Conservation (phyloP, 2,113 vertebrate genomes). For the Phainopepla nitens region DNA sequence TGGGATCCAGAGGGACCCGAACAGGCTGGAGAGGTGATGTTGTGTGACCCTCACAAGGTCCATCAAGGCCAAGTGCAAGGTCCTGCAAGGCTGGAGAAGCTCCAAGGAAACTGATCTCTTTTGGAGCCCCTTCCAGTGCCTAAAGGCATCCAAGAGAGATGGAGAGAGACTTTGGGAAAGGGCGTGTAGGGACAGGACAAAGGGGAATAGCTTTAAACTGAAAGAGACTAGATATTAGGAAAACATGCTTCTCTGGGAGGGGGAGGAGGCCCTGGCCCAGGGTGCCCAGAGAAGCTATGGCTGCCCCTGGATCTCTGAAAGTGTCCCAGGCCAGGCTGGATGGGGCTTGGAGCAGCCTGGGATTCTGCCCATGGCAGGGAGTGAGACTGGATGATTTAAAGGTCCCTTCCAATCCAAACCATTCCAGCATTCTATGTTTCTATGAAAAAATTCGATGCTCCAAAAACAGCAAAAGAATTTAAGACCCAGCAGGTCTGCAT, state of each 20-base stretch:
- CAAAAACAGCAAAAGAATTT: neutral
- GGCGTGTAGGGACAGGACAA: neutral
- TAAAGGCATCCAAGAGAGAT: neutral
- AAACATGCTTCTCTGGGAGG: neutral
- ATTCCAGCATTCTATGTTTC: neutral
- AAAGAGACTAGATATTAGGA: neutral
- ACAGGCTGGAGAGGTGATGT: neutral
- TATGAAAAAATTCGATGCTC: neutral
- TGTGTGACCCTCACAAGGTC: neutral
- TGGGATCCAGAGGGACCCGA: neutral
- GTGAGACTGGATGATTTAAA: neutral
- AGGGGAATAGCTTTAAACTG: neutral
- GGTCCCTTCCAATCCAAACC: neutral
- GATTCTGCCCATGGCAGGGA: neutral
- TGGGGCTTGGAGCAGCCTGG: neutral
- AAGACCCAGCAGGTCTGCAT: neutral
- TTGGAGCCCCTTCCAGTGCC: neutral
- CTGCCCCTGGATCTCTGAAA: neutral
- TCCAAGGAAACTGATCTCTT: neutral
- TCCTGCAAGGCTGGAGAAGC: neutral
- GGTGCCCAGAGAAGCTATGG: neutral
- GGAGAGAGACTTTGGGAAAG: neutral
- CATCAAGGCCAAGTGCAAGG: neutral
- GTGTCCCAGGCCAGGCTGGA: neutral
- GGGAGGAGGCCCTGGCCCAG: neutral